Evolutionary conservation across 2,797 vertebrate species (phyloP), one percentile per base, ranked within the genome.

Genomic region (Eulemur mongoz): DNA sequence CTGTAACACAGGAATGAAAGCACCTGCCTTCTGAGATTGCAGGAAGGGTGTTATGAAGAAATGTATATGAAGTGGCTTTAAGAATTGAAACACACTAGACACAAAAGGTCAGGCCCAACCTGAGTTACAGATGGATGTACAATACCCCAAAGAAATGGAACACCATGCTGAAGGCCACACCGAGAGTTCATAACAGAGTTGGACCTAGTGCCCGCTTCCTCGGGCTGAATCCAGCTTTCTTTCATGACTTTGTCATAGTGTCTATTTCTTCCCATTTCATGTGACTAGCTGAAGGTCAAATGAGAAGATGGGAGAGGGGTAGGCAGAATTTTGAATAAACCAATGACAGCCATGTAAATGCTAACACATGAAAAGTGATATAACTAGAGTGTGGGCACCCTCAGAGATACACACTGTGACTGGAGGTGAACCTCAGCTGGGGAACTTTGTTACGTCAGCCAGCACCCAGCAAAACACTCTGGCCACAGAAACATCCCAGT

Each of bases 361-460:
- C 15, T 54, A 92, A 65, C n/a, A 72, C 23, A 63, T 11, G 48
- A 45, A 88, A n/a, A 67, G 50, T 6, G 32, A 3, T 40, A 50
- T 11, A 52, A 38, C 13, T 32, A 54, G 52, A 69, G 40, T 52
- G 50, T 69, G 72, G 95, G 35, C 4, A 0, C 0, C 25, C 82
- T 96, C 93, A 95, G 73, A 93, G 70, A 52, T 12, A 94, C 1
- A 54, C 82, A 70, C 63, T 86, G 80, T 65, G 73, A 84, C 35
- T 54, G 65, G 63, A 30, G 23, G 17, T 5, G 0, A 48, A 76
- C 90, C 61, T 82, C 79, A 96, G 11, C 13, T 93, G 93, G 84
- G 86, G 97, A 97, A 88, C 40, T 87, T 61, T 83, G 5, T 38
- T 95, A 98, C 97, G 95, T 96, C 89, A 97, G 93, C 95, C 81